Evolutionary conservation across 2,113 vertebrate genomes (phyloP), one percentile per base, ranked within the genome.

Genomic region (Scolopax mira): DNA sequence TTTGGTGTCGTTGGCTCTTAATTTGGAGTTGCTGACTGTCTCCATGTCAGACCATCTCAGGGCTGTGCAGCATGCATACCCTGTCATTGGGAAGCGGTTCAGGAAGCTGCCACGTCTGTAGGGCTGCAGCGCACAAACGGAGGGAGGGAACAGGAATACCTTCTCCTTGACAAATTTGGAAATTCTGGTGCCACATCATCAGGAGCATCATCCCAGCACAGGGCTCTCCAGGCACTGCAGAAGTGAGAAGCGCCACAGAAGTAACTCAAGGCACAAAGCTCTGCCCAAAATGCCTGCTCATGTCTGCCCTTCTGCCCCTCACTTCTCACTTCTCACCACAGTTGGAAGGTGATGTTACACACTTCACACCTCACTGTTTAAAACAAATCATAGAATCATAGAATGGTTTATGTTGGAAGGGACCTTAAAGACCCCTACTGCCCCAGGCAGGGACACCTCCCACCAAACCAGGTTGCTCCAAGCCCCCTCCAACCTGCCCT

Each of bases 171-270:
- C 94, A 67, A 88, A 94, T 79, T 96, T 96, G 97, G 95, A 96
- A 93, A 93, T 96, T 89, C 79, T 92, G 90, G 84, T 96, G 97
- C 97, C 97, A 97, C 97, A 97, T 97, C 97, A 97, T 90, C 97
- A 97, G 71, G 16, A 89, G 87, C 91, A 35, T 54, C 5, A 89
- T 61, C 93, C 94, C 95, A 96, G 87, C 75, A 57, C 64, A 44
- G 79, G 3, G 5, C 66, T 95, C 48, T 25, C 46, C 77, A 79
- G 86, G 12, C 79, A 13, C 51, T 74, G 65, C 82, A 87, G 77
- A 61, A 58, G 27, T 21, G 33, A 64, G 82, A 67, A 11, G 18
- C 51, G 22, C 28, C 25, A 22, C 1, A 84, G 58, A 35, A 80
- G 61, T 6, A 25, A 88, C 60, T 72, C 61, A 61, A 72, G 61